Evolutionary conservation across 1,140 invertebrate species (phyloP).

Genomic region (Bombus ignitus): DNA sequence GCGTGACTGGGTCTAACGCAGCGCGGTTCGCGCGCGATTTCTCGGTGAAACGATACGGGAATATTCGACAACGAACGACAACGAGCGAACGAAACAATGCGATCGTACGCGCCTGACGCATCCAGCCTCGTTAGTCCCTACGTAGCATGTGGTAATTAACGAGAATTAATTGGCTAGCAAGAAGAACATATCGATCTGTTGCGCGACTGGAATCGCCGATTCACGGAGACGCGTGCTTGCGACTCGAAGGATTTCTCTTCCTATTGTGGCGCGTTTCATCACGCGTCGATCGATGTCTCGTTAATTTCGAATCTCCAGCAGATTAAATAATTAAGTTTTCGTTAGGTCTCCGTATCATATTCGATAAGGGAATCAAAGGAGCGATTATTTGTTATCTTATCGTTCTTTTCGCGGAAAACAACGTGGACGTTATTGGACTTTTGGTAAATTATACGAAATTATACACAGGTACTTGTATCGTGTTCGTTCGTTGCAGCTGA

Average conservation of each 20-base stretch:
- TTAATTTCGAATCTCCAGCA: neutral
- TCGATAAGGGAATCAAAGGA: neutral
- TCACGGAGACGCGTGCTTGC: constrained; percentile 8
- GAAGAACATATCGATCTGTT: constrained; percentile 33
- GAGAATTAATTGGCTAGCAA: constrained; percentile 69
- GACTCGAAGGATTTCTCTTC: neutral
- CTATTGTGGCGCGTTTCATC: neutral
- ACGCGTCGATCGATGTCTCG: neutral
- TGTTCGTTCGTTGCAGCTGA: no score
- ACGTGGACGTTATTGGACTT: no score
- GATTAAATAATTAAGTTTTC: neutral
- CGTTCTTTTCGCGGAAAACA: no score
- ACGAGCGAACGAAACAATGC: constrained; percentile 15
- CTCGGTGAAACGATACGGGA: neutral
- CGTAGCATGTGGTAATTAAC: constrained; percentile 66
- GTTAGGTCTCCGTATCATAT: no score
- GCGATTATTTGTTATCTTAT: no score
- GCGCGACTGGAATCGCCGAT: neutral
- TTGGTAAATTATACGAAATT: no score
- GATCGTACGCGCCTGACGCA: neutral
- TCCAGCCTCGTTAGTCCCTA: constrained; percentile 16
- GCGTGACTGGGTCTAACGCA: neutral
- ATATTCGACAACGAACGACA: constrained; percentile 33
- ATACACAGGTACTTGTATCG: no score
- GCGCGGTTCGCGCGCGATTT: neutral